Evolutionary conservation across 2,113 vertebrate genomes (phyloP).

Genomic region (Sterrhoptilus dennistouni): DNA sequence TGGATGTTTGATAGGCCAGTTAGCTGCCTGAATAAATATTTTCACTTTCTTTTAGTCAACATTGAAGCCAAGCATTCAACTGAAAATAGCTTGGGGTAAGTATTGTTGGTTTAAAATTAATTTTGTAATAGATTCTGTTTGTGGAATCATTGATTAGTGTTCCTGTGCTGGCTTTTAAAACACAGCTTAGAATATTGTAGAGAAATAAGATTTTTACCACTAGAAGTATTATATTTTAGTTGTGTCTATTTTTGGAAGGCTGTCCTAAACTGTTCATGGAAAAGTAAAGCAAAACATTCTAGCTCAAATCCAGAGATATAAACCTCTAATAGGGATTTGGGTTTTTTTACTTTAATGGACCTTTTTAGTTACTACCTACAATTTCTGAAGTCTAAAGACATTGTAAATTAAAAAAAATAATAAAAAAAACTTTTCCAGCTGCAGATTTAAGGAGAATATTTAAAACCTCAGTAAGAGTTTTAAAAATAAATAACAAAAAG

Average conservation of each 20-base stretch:
- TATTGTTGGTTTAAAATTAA: background rate
- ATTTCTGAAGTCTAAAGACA: background rate
- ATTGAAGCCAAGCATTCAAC: background rate
- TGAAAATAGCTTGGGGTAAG: background rate
- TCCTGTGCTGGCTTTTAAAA: background rate
- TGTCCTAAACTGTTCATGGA: background rate
- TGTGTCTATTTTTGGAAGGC: background rate
- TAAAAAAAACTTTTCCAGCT: background rate
- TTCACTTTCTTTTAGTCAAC: background rate
- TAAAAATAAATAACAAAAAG: constrained; percentile 21
- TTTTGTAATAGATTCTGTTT: background rate
- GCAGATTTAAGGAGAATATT: background rate
- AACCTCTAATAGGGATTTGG: background rate
- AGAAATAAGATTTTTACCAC: background rate
- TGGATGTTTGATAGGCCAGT: constrained; percentile 15
- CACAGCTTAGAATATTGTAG: background rate
- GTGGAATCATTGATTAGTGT: background rate
- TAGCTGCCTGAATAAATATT: constrained; percentile 31
- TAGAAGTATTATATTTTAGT: background rate
- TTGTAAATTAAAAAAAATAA: background rate
- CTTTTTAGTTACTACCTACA: background rate
- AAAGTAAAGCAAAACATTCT: background rate
- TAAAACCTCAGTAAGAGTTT: background rate
- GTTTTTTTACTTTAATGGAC: background rate
- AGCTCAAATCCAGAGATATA: background rate